Percentiles rank a stretch among this genome's conserved stretches.
phyloP scores from a whole-genome alignment of 23 tunicate species.

The Diplosoma virens region DNA sequence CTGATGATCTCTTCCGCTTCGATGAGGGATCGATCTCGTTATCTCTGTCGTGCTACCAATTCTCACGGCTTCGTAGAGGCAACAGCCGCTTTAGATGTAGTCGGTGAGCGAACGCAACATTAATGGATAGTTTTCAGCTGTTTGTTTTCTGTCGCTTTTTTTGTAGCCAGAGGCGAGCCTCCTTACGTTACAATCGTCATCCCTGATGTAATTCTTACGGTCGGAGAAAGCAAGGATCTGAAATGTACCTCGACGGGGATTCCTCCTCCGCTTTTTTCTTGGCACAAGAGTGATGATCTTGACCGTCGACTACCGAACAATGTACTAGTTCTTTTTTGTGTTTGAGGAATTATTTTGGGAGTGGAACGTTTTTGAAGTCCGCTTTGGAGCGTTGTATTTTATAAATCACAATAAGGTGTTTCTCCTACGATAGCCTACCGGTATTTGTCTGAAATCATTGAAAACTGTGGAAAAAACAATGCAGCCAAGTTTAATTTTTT shows the following conservation, averaged over 20 bases:
- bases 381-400: no score
- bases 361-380: no score
- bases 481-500: no score
- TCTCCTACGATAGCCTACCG: no score
- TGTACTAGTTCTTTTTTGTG: no score
- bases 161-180: slow-evolving; percentile 34
- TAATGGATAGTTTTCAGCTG: not conserved
- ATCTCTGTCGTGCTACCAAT: slow-evolving; percentile 67
- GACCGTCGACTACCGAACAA: not conserved
- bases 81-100: slow-evolving; percentile 62
- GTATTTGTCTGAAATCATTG: no score
- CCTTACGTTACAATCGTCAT: slow-evolving; percentile 51
- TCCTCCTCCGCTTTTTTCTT: slow-evolving; percentile 51
- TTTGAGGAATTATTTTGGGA: no score
- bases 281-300: slow-evolving; percentile 38
- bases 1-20: slow-evolving; percentile 74
- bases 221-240: slow-evolving; percentile 37
- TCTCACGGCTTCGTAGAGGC: slow-evolving; percentile 76
- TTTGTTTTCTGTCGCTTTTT: not conserved
- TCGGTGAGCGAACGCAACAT: slow-evolving; percentile 26
- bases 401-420: no score
- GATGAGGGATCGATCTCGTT: slow-evolving; percentile 38
- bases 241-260: slow-evolving; percentile 46
- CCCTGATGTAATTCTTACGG: slow-evolving; percentile 23
- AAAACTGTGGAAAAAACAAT: no score